Evolutionary conservation across 2,888 invertebrate genomes (phyloP), one percentile per base, ranked within the genome.

Genomic region (Drosophila atroscutellata): DNA sequence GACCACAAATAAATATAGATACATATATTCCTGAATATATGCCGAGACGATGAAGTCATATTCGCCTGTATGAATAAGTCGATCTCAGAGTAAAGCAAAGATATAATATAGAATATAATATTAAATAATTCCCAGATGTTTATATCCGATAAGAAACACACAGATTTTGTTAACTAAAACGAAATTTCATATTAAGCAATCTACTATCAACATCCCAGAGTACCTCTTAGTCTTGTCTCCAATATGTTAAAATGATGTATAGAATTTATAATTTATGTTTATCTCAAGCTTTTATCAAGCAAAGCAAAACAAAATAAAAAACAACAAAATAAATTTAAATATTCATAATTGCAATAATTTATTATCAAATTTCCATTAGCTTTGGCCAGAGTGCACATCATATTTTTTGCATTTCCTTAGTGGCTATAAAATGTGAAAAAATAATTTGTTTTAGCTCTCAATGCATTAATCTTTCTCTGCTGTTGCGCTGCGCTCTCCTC

Each of bases 381-480:
- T 34, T 36, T 52, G 8, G 3, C 42, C 51, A 34, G 13, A 50
- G 15, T 59, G 68, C 59, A 42, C 42, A 51, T 32, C 15, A 52
- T 32, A 26, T 26, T 24, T 55, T 30, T 26, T 39, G 45, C 28
- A 52, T 50, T 37, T 52, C 42, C 45, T 42, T 11, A 63, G 24
- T 32, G 42, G n/a, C 18, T 37, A 7, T 42, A 36, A 47, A 30
- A 54, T 47, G 57, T 59, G 57, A 50, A 57, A 60, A 57, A 39
- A 64, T 61, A 67, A 63, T 75, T 58, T 80, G 47, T 61, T 75
- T 66, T 36, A 47, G 57, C 39, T 56, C 34, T 39, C 26, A 26
- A 47, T 60, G 57, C 80, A 71, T 67, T 71, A 55, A 80, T 75
- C 55, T 77, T 58, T 62, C 50, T 36, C 24, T 34, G n/a, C 26